Conservation (phyloP, 2,797 vertebrate genomes). For the Anisognathus igniventris region DNA sequence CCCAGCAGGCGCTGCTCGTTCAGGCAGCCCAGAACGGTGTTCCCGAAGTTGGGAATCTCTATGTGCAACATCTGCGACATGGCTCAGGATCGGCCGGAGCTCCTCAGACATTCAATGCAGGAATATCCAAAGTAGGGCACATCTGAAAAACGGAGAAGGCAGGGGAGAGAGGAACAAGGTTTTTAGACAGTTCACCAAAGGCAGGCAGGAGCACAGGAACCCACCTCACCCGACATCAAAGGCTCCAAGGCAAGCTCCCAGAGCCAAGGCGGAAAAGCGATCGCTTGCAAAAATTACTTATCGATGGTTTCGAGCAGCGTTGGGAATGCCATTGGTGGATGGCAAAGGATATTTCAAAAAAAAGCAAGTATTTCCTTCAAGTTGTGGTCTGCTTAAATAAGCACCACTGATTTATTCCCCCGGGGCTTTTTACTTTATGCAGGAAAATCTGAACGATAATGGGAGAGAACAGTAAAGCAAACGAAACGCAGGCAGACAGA, state of each 20-base stretch:
- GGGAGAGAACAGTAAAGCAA: constrained; percentile 12
- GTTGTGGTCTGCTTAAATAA: constrained; percentile 35
- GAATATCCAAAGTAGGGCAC: constrained; percentile 60
- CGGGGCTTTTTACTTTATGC: background rate
- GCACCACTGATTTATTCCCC: constrained; percentile 32
- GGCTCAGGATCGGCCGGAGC: constrained; percentile 55
- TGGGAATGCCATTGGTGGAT: background rate
- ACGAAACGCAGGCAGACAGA: background rate
- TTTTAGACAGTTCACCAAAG: constrained; percentile 11
- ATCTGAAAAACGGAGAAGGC: constrained; percentile 68
- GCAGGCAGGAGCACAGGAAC: background rate
- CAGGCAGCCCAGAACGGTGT: constrained; percentile 93
- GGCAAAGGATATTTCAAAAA: background rate
- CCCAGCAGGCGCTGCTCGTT: constrained; percentile 96
- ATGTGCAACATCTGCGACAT: constrained; percentile 99
- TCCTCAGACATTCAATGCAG: constrained; percentile 68
- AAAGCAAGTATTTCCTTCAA: background rate
- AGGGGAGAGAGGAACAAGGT: constrained; percentile 3
- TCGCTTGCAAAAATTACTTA: background rate
- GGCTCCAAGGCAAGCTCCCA: background rate
- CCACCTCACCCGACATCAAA: background rate
- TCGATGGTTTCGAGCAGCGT: background rate
- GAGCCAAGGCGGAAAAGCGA: background rate
- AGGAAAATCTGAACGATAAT: constrained; percentile 31
- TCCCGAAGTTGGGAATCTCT: constrained; percentile 99